Conservation (phyloP, 1,140 invertebrate genomes). For the Choristoneura fumiferana region DNA sequence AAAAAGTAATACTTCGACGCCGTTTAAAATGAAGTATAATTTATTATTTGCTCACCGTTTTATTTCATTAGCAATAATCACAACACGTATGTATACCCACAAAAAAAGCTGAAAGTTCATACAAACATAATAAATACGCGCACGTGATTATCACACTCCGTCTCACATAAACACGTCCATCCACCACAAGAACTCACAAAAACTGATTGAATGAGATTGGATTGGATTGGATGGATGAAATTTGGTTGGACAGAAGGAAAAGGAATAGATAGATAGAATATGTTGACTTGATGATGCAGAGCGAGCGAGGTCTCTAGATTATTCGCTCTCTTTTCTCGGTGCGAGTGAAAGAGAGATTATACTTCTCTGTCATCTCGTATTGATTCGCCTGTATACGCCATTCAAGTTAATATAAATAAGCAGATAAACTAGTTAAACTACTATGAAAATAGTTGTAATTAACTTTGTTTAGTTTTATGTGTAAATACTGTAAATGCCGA, state of each 20-base stretch:
- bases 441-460: no score
- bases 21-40: no score
- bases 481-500: no score
- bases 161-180: slow-evolving; percentile 46
- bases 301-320: slow-evolving; percentile 2
- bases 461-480: no score
- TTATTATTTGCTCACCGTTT: neutral
- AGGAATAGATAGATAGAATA: neutral
- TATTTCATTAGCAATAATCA: no score
- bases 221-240: no score
- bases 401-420: slow-evolving; percentile 38
- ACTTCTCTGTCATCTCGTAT: slow-evolving; percentile 48
- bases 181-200: slow-evolving; percentile 40
- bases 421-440: no score
- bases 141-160: slow-evolving; percentile 49
- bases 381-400: slow-evolving; percentile 53
- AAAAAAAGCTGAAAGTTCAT: neutral
- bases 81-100: no score
- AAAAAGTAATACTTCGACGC: no score
- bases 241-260: neutral
- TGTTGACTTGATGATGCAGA: neutral
- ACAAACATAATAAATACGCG: slow-evolving; percentile 35
- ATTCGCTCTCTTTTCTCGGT: slow-evolving; percentile 22
- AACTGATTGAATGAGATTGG: no score
- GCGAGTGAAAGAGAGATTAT: slow-evolving; percentile 38